These are phyloP conservation scores for Urocolius indicus DNA, from an alignment of 2,113 vertebrate species.

Conservation along the genomic window DNA sequence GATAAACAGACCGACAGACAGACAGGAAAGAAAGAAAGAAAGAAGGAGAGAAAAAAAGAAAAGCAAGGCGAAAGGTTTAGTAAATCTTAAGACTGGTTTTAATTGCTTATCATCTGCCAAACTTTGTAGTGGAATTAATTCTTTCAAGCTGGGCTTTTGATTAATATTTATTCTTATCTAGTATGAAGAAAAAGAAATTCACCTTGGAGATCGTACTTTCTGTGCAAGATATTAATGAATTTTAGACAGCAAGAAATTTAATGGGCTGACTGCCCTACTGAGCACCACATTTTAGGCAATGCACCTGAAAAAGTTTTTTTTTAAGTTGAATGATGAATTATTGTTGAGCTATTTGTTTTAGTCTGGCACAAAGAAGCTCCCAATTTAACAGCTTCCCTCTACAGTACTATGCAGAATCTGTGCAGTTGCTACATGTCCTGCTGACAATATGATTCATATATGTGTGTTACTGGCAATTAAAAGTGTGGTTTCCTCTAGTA, in stretches of 20 bases:
- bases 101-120: background rate
- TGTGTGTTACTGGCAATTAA: constrained; percentile 44
- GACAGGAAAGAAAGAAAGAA: too few species aligned
- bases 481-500: background rate
- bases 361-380: background rate
- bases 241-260: background rate
- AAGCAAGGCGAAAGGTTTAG: background rate
- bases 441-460: constrained; percentile 19
- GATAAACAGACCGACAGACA: too few species aligned
- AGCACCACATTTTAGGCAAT: background rate
- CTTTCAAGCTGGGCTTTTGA: background rate
- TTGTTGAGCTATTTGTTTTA: background rate
- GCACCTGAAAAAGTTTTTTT: background rate
- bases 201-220: background rate
- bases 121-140: background rate
- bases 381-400: background rate
- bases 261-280: background rate
- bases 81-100: background rate
- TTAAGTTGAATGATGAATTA: background rate
- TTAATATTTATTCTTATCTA: background rate
- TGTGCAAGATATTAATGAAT: background rate
- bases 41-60: background rate
- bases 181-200: background rate
- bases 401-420: background rate
- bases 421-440: background rate